A percentile compares a stretch with the other conserved stretches of the same genome.
Evolutionary conservation across 2,888 invertebrate species (phyloP).

Genomic region (Biston betularia): DNA sequence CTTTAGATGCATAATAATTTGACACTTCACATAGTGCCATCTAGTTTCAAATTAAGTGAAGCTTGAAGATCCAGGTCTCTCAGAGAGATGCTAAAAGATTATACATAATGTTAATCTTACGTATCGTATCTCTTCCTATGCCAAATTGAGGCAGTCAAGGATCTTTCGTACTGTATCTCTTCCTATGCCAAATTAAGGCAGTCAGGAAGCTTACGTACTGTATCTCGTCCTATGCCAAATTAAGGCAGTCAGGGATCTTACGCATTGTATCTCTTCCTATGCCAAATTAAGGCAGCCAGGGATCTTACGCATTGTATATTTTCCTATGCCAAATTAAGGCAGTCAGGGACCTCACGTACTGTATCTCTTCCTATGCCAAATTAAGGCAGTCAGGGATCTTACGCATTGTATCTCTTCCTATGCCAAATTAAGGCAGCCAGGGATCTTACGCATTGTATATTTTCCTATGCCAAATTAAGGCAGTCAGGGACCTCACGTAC

Average conservation of each 20-base stretch:
- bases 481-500: constrained; percentile 17
- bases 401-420: background rate
- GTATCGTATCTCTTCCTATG: background rate
- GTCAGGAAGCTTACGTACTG: constrained; percentile 11
- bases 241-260: constrained; percentile 20
- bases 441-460: constrained; percentile 3
- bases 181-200: constrained; percentile 17
- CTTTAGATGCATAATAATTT: no score
- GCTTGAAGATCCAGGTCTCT: no score
- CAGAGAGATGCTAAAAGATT: no score
- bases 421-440: constrained; percentile 24
- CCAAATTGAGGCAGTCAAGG: constrained; percentile 25
- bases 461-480: constrained; percentile 15
- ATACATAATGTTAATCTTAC: background rate
- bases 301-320: background rate
- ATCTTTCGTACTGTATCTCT: constrained; percentile 2
- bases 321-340: constrained; percentile 17
- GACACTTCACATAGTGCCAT: no score
- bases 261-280: background rate
- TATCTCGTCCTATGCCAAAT: constrained; percentile 2
- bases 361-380: constrained; percentile 2
- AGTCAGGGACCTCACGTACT: constrained; percentile 10
- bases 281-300: constrained; percentile 25
- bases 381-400: constrained; percentile 23
- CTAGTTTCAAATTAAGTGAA: no score